Conservation (phyloP, 2,113 vertebrate genomes). For the Aviceda subcristata region DNA sequence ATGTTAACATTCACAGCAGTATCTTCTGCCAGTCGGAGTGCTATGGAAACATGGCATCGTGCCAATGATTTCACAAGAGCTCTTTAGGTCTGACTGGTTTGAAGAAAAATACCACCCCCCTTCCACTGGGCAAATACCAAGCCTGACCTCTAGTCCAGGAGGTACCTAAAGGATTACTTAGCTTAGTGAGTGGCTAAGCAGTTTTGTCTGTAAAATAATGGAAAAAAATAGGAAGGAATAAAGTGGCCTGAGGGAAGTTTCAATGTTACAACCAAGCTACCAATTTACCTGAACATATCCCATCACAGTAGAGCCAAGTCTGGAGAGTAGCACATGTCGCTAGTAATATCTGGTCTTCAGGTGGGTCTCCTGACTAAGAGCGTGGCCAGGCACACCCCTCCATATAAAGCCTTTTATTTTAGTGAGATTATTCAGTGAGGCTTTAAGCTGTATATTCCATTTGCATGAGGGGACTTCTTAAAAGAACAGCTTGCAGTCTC, state of each 20-base stretch:
- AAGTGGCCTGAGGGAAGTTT: background rate
- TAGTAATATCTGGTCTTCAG: background rate
- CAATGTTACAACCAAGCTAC: background rate
- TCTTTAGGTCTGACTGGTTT: background rate
- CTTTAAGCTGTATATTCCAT: background rate
- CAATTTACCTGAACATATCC: background rate
- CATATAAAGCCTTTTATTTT: background rate
- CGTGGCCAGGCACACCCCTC: accelerated
- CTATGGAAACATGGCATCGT: background rate
- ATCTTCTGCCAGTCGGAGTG: background rate
- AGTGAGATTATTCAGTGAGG: background rate
- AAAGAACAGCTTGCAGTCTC: background rate
- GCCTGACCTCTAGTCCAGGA: background rate
- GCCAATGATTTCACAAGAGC: slow-evolving; percentile 39
- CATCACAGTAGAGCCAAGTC: background rate
- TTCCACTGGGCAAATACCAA: background rate
- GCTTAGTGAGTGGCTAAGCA: background rate
- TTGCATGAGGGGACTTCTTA: background rate
- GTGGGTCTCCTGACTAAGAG: background rate
- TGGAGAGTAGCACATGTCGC: background rate
- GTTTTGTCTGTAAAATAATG: background rate
- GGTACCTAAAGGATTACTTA: background rate
- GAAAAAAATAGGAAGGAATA: background rate
- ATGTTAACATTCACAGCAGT: slow-evolving; percentile 43
- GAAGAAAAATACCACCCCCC: background rate